Percentiles rank a stretch among this genome's conserved stretches.
These are phyloP conservation scores for Miltochrista miniata DNA, from an alignment of 2,888 invertebrate species.

Conservation along the genomic window DNA sequence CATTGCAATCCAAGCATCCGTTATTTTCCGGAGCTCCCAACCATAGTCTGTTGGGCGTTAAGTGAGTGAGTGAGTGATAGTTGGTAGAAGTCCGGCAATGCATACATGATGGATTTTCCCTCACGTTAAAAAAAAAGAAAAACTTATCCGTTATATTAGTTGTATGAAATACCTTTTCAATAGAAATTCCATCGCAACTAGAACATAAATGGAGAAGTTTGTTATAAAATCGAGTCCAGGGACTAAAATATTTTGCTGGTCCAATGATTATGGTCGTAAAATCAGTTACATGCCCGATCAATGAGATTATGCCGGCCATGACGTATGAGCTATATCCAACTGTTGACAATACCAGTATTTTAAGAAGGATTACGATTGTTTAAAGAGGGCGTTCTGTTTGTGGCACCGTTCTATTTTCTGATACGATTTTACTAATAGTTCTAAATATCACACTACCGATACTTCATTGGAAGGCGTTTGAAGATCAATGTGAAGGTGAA, in stretches of 20 bases:
- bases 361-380: conserved; percentile 23
- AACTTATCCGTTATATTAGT: too few species aligned
- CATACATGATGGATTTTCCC: too few species aligned
- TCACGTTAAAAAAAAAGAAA: too few species aligned
- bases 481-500: too few species aligned
- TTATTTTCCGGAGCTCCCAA: too few species aligned
- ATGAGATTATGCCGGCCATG: neutral
- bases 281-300: neutral
- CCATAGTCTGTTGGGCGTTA: too few species aligned
- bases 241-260: neutral
- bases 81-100: too few species aligned
- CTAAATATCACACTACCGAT: neutral
- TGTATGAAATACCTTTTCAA: too few species aligned
- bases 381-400: conserved; percentile 14
- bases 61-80: too few species aligned
- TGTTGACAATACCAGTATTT: conserved; percentile 21
- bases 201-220: neutral
- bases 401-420: conserved; percentile 9
- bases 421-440: conserved; percentile 6
- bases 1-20: too few species aligned
- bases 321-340: conserved; percentile 10
- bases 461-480: too few species aligned
- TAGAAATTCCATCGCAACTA: too few species aligned
- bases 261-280: neutral
- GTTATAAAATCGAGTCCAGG: neutral